These are phyloP conservation scores for Anarrhichthys ocellatus DNA, from an alignment of 2,113 vertebrate species.

Conservation along the genomic window DNA sequence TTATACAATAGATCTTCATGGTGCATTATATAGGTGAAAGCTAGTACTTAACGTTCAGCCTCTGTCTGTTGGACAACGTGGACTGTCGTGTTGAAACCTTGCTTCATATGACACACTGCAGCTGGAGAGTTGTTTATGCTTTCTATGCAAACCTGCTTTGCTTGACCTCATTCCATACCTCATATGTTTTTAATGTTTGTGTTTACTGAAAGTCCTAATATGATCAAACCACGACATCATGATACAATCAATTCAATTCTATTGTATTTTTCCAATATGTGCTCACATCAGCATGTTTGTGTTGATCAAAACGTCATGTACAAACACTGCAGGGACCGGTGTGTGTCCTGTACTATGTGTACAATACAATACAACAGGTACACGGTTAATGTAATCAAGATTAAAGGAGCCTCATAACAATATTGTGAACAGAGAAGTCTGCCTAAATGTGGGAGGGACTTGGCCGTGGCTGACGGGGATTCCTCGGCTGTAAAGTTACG, in stretches of 20 bases:
- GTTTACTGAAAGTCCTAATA: not conserved
- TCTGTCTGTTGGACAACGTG: not conserved
- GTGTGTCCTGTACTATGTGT: not conserved
- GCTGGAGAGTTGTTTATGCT: not conserved
- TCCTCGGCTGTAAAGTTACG: slow-evolving; percentile 18
- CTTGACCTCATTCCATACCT: not conserved
- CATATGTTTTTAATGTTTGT: not conserved
- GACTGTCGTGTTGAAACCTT: not conserved
- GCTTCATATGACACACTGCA: not conserved
- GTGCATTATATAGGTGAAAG: slow-evolving; percentile 17
- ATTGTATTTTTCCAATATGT: not conserved
- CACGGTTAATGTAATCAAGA: slow-evolving; percentile 11
- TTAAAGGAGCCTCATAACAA: not conserved
- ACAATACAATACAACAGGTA: no score
- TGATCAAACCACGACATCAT: not conserved
- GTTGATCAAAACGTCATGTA: not conserved
- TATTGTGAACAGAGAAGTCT: slow-evolving; percentile 13
- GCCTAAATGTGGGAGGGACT: slow-evolving; percentile 17
- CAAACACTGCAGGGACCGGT: not conserved
- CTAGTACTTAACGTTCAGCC: not conserved
- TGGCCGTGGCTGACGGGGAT: slow-evolving; percentile 36
- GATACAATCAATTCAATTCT: not conserved
- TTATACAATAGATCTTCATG: slow-evolving; percentile 34
- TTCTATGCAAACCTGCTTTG: not conserved
- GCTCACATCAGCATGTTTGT: not conserved